A percentile compares a stretch with the other conserved stretches of the same genome.
Conservation (phyloP, 2,113 vertebrate genomes). For the Lycaon pictus region DNA sequence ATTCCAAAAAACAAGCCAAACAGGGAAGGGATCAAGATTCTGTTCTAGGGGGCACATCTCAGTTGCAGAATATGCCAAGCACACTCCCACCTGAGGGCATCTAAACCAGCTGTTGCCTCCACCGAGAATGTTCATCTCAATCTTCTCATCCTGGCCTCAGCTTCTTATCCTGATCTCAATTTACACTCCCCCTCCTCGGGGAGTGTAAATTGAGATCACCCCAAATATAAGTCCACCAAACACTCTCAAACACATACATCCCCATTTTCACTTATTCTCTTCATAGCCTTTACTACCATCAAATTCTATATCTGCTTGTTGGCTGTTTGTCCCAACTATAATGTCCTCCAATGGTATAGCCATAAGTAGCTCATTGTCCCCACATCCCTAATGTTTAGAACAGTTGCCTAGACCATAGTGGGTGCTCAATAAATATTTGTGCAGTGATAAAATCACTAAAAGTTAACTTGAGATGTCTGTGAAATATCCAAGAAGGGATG, state of each 20-base stretch:
- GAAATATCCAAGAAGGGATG: neutral
- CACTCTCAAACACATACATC: neutral
- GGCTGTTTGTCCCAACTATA: neutral
- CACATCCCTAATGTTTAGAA: neutral
- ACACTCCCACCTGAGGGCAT: neutral
- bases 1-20: constrained; percentile 14
- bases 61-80: neutral
- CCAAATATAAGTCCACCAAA: neutral
- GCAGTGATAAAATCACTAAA: neutral
- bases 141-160: neutral
- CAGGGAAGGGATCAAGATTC: neutral
- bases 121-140: neutral
- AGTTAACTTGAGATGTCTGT: neutral
- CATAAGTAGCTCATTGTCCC: neutral
- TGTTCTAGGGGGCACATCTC: neutral
- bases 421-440: neutral
- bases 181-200: neutral
- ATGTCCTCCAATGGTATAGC: neutral
- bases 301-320: neutral
- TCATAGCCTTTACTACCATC: neutral
- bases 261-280: constrained; percentile 14
- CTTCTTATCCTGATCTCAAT: neutral
- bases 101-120: neutral
- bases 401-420: neutral
- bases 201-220: no score